Evolutionary conservation across 92 coral and sea anemone genomes (phyloP), one percentile per base, ranked within the genome.

Genomic region (Pocillopora grandis): DNA sequence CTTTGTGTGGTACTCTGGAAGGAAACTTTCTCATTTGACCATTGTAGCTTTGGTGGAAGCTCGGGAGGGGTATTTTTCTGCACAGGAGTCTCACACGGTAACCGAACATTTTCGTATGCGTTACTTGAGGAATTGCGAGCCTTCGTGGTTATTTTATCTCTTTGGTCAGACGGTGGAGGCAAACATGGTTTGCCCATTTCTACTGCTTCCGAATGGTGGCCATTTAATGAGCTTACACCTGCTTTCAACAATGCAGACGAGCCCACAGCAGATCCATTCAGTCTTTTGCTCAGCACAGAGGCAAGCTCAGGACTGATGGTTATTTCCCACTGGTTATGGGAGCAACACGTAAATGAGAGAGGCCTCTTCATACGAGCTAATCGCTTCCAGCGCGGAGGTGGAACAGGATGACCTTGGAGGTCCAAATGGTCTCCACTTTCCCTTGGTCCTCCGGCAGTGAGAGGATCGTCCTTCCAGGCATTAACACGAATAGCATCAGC

Each of bases 341-440:
- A 62, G 64, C 63, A 73, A 12, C 37, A 49, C 1, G 16, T 13
- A 36, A 42, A 55, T 9, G 85, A 81, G 31, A 20, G 79, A 18
- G 80, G 66, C 66, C 63, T 80, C 2, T 77, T 85, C 75, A 79
- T 37, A 63, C 80, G 91, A 1, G 80, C 71, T 14, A 69, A 27
- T 23, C 81, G 84, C 42, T 88, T 89, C 80, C 78, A 75, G 19
- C 92, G 76, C 36, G 87, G 89, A 21, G 94, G 92, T 9, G 92
- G 87, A n/a, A 85, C 64, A 1, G 94, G 90, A 58, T 82, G 91
- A 18, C 69, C 75, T 35, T 76, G 19, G 23, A 19, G 16, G 7
- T 64, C 72, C 48, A 18, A 13, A 59, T 16, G 15, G 62, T 36
- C 42, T 63, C 7, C 9, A 5, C 18, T 14, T 31, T 37, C 81